These are phyloP conservation scores for Pungitius pungitius DNA, from an alignment of 2,113 vertebrate species.

Conservation along the genomic window DNA sequence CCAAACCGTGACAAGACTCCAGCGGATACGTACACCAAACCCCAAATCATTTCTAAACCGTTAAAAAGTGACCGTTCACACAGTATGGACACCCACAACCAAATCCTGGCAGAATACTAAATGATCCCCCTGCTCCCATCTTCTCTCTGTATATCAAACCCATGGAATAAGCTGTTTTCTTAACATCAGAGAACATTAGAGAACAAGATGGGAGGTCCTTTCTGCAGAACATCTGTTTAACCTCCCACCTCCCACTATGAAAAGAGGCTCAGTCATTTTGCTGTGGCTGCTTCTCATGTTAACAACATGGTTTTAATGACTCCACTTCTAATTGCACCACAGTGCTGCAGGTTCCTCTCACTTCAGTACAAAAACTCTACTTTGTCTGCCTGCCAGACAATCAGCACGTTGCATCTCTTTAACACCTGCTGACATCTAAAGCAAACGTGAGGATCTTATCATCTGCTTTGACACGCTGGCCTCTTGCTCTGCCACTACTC, in stretches of 20 bases:
- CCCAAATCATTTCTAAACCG: no score
- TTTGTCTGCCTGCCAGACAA: background rate
- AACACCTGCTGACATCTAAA: conserved; percentile 41
- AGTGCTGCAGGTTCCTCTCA: conserved; percentile 22
- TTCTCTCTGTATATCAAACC: conserved; percentile 1
- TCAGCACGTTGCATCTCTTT: background rate
- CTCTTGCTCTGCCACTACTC: background rate
- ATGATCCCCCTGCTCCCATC: no score
- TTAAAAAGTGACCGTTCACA: no score
- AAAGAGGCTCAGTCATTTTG: background rate
- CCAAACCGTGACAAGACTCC: conserved; percentile 6
- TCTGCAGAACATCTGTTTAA: conserved; percentile 1
- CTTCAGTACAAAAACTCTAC: conserved; percentile 38
- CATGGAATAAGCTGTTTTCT: conserved; percentile 3
- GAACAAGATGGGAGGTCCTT: conserved; percentile 27
- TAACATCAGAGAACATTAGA: background rate
- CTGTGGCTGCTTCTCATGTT: background rate
- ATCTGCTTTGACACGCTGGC: background rate
- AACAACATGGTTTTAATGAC: background rate
- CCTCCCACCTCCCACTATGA: background rate
- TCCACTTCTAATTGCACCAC: conserved; percentile 23
- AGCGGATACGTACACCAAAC: conserved; percentile 3
- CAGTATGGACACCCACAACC: no score
- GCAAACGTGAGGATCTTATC: background rate
- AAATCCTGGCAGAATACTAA: no score